Base-by-base conservation (phyloP, 2,113 vertebrate species). In the Rhipidura dahli region DNA sequence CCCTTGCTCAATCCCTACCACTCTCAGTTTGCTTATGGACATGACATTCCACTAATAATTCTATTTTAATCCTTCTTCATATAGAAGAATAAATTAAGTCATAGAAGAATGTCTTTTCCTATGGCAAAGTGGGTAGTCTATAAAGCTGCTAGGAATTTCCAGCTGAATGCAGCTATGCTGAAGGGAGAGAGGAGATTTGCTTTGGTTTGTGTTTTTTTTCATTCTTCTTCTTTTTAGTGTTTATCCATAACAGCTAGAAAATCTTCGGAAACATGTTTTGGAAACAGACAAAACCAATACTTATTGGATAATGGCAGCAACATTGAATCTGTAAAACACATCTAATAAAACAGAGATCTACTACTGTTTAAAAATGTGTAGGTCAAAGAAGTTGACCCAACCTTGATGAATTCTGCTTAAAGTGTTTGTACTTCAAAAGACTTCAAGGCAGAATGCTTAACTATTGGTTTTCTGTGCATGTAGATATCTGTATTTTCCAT, bases 321-420 rank as follows among this genome's bases (percentile, higher is more conserved):
- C 42, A 77, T 27, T 92, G 75, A 49, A 51, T 89, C 94, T 86
- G 78, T 61, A 83, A 64, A 87, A 92, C 81, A 40, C 18, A 78
- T 69, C 50, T 61, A 79, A 85, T 92, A 97, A 97, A 95, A 73
- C n/a, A 49, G 60, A 97, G 87, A 92, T 89, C 85, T 96, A 96
- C 89, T 77, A 78, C 91, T 96, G 87, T 94, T 97, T 92, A 87
- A 73, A 96, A 97, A 88, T 47, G 86, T 94, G 44, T 53, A 77
- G 89, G 81, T 95, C 91, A 89, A 82, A 70, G 40, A 71, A 88
- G 89, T 95, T 96, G 89, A 95, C 94, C 73, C 15, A 30, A 40
- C 21, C 44, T 57, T 82, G 61, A 59, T 7, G 44, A 94, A 92
- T 90, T 96, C 89, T 94, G 53, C 51, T 86, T 89, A 56, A 83